Base-by-base conservation (phyloP, 2,113 vertebrate genomes). In the Gasterosteus aculeatus region DNA sequence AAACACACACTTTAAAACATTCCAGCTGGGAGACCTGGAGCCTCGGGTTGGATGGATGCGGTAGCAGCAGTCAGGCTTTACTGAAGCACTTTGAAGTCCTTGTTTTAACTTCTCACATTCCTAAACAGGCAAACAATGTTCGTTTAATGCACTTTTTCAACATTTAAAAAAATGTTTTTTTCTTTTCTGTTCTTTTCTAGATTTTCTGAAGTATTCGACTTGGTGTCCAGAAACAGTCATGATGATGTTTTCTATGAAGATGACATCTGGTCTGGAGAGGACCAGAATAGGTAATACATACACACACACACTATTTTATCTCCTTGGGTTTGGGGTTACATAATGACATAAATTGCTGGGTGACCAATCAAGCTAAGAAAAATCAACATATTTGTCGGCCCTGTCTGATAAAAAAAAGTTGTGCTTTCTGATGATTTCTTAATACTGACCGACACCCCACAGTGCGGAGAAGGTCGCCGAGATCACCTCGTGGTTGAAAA, bases 231-330 rank as follows among this genome's bases (percentile, higher is more conserved):
- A 91, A 97, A 97, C 72, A 96, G 94, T 78, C 96, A 98, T 26
- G 98, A 99, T 66, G 97, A 99, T 79, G 92, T 98, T 53, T 99
- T 99, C 91, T 99, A 98, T 51, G 98, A 99, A 91, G 97, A 99
- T 78, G 97, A 99, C 72, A 95, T 99, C 90, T 99, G 98, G 98
- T 94, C 98, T 51, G 95, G 93, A 85, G 95, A 95, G 74, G 95
- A 97, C 73, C 95, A 97, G 82, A 98, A 97, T 54, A 96, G 97
- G 98, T 99, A 92, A 84, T 56, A 67, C 3, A 3, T 6, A 5
- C 5, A n/a, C 12, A n/a, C 49, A 71, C 10, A 51, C 15, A 18
- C 2, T 31, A 10, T 42, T 46, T 1, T 14, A 39, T 19, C 14
- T 29, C 10, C 8, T 60, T n/a, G 59, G n/a, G 15, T 47, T 33